phyloP scores from a whole-genome alignment of 2,113 vertebrate species.

The Aldabrachelys gigantea region DNA sequence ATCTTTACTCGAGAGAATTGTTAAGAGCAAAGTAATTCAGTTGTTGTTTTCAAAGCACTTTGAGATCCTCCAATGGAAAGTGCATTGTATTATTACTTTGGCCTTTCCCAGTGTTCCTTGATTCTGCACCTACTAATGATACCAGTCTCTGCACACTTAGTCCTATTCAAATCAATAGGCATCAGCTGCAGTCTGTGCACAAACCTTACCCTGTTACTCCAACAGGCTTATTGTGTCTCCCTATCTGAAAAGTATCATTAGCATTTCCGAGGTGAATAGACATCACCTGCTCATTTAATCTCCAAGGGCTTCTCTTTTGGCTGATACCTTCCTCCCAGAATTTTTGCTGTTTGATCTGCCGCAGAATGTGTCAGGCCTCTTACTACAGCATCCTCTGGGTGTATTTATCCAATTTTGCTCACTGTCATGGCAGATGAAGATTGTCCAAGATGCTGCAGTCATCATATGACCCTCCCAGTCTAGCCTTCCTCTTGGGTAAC shows the following conservation, averaged over 20 bases:
- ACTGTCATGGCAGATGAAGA: fast-evolving
- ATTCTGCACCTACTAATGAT: background rate
- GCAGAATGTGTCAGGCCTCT: fast-evolving
- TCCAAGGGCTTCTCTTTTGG: background rate
- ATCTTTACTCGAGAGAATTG: background rate
- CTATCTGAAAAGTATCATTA: background rate
- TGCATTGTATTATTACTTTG: background rate
- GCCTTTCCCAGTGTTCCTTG: fast-evolving
- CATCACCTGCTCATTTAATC: background rate
- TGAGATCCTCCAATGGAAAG: background rate
- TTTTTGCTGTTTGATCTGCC: background rate
- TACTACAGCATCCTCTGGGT: background rate
- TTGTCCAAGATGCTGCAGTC: background rate
- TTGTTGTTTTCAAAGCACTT: fast-evolving
- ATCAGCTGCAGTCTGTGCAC: background rate
- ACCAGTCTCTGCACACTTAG: background rate
- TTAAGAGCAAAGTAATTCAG: background rate
- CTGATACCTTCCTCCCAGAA: background rate
- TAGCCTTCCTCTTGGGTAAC: background rate
- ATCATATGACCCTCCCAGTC: background rate
- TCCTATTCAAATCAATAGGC: background rate
- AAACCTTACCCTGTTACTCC: background rate
- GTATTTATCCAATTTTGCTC: background rate
- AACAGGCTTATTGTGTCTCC: background rate
- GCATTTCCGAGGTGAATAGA: background rate